Conservation (phyloP, 2,888 invertebrate genomes). For the Alviniconcha strummeri region DNA sequence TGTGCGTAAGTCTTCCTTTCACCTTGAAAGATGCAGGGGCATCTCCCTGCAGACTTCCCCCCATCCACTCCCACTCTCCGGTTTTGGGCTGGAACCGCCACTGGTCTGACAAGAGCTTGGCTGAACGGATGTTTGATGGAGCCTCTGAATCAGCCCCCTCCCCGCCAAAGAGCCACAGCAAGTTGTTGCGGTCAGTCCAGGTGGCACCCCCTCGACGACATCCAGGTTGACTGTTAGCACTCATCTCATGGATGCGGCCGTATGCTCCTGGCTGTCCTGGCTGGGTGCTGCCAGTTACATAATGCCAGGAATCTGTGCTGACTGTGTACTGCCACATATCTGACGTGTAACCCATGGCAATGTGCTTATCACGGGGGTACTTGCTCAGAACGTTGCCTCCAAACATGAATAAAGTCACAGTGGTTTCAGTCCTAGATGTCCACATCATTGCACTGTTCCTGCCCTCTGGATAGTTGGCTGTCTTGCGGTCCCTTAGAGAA, state of each 20-base stretch:
- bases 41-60: constrained; percentile 51
- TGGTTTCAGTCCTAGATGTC: constrained; percentile 32
- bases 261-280: constrained; percentile 44
- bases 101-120: constrained; percentile 53
- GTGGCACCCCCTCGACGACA: constrained; percentile 52
- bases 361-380: constrained; percentile 46
- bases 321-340: constrained; percentile 59
- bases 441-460: constrained; percentile 57
- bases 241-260: constrained; percentile 36
- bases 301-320: constrained; percentile 48
- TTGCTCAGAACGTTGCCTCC: constrained; percentile 55
- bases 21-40: constrained; percentile 45
- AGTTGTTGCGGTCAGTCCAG: constrained; percentile 50
- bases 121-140: constrained; percentile 42
- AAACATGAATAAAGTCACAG: constrained; percentile 53
- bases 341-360: constrained; percentile 50
- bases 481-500: constrained; percentile 22
- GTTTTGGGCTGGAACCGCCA: constrained; percentile 52
- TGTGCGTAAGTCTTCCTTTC: constrained; percentile 37
- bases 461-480: constrained; percentile 45
- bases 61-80: constrained; percentile 57
- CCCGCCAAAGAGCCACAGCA: constrained; percentile 65
- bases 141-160: constrained; percentile 50
- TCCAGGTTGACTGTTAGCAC: constrained; percentile 47
- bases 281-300: constrained; percentile 41